These are phyloP conservation scores for Neoascia interrupta DNA, from an alignment of 2,888 invertebrate species.

Conservation along the genomic window DNA sequence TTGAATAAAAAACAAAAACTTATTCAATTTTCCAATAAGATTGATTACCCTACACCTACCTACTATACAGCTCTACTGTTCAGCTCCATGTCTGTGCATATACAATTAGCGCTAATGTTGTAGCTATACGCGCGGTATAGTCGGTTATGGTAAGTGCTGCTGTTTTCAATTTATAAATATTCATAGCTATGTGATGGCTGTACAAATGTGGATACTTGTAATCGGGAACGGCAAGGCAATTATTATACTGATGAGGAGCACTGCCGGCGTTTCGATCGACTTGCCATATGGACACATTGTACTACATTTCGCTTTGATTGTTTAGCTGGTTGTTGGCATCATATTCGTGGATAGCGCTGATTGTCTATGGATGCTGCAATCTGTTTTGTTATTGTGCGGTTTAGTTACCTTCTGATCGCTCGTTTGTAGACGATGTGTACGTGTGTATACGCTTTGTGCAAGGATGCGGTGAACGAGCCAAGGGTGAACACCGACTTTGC, in stretches of 20 bases:
- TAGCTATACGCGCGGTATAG: slow-evolving; percentile 6
- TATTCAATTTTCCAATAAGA: slow-evolving; percentile 39
- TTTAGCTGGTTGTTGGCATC: not conserved
- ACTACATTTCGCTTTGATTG: slow-evolving; percentile 24
- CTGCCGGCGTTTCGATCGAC: slow-evolving; percentile 29
- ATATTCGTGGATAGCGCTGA: not conserved
- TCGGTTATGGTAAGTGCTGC: not conserved
- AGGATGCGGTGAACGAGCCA: slow-evolving; percentile 38
- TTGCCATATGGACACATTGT: slow-evolving; percentile 46
- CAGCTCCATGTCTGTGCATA: slow-evolving; percentile 45
- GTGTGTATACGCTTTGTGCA: slow-evolving; percentile 24
- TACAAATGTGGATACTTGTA: slow-evolving; percentile 18
- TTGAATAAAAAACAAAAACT: slow-evolving; percentile 13
- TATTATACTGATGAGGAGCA: slow-evolving; percentile 10
- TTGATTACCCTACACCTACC: slow-evolving; percentile 31
- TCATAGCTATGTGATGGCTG: slow-evolving; percentile 9
- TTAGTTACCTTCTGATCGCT: slow-evolving; percentile 39
- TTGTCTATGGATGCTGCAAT: slow-evolving; percentile 32
- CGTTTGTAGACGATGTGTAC: no score
- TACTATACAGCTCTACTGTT: no score
- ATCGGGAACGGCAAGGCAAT: slow-evolving; percentile 15
- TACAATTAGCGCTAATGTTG: slow-evolving; percentile 39
- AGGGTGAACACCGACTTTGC: not conserved
- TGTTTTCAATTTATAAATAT: slow-evolving; percentile 15
- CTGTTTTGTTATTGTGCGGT: slow-evolving; percentile 29